A percentile compares a stretch with the other conserved stretches of the same genome.
Evolutionary conservation across 2,888 invertebrate species (phyloP).

Genomic region (Augiades crinisus): DNA sequence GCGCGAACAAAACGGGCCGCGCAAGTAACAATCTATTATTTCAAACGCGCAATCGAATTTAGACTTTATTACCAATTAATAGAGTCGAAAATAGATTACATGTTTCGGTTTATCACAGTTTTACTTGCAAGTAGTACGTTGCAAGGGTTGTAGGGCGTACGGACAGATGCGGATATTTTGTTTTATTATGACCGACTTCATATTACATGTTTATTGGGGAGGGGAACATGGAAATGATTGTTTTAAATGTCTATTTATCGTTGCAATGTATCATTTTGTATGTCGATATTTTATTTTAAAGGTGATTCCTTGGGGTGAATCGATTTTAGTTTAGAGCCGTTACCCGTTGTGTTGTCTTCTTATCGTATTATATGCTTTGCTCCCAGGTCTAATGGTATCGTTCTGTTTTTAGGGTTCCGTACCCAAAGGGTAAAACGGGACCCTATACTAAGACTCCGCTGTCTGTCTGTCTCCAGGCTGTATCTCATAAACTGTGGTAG

Average conservation of each 20-base stretch:
- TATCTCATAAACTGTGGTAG: too few species aligned
- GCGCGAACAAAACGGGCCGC: conserved; percentile 18
- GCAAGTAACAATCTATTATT: neutral
- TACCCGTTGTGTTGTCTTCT: too few species aligned
- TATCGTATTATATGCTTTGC: too few species aligned
- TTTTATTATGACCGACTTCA: conserved; percentile 18
- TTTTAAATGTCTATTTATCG: conserved; percentile 18
- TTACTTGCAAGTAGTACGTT: neutral
- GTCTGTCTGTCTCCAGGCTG: too few species aligned
- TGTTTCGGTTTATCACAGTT: neutral
- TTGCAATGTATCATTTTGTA: conserved; percentile 6
- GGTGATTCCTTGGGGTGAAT: too few species aligned
- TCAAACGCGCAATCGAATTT: neutral
- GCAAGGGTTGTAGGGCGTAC: conserved; percentile 12
- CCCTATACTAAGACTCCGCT: too few species aligned
- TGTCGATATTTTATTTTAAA: neutral
- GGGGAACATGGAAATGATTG: conserved; percentile 18
- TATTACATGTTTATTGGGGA: conserved; percentile 12
- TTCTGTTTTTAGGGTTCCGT: too few species aligned
- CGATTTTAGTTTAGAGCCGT: too few species aligned
- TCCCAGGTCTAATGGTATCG: too few species aligned
- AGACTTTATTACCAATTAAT: neutral
- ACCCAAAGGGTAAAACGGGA: too few species aligned
- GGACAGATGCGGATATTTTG: conserved; percentile 20
- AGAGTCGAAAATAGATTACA: neutral